phyloP scores from a whole-genome alignment of 2,888 invertebrate genomes.

The Noctua janthe region DNA sequence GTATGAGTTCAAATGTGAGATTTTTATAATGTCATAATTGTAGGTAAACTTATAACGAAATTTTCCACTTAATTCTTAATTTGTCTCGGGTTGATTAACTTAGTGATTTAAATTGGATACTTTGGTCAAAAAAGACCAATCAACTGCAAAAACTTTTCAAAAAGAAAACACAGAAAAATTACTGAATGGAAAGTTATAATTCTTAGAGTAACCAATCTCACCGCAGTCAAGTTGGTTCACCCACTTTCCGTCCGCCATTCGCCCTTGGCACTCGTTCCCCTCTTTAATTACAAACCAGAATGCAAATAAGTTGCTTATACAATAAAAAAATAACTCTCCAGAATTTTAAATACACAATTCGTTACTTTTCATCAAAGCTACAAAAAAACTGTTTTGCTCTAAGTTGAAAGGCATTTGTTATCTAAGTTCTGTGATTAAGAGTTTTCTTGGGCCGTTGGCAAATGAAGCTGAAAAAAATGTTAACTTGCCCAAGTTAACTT shows the following conservation, averaged over 20 bases:
- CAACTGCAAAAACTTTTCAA: background rate
- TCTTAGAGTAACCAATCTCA: constrained; percentile 48
- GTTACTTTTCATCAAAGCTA: constrained; percentile 75
- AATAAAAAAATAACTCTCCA: constrained; percentile 76
- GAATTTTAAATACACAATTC: constrained; percentile 77
- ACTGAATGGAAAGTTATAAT: constrained; percentile 40
- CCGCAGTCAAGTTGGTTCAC: constrained; percentile 29
- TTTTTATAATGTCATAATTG: background rate
- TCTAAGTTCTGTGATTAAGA: constrained; percentile 86
- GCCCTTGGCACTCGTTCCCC: constrained; percentile 65
- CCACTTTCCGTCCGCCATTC: constrained; percentile 61
- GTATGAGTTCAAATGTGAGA: background rate
- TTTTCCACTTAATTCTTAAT: background rate
- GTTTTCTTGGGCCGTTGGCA: constrained; percentile 76
- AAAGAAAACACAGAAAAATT: constrained; percentile 6
- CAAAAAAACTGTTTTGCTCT: constrained; percentile 73
- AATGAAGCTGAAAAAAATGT: constrained; percentile 79
- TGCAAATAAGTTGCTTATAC: constrained; percentile 81
- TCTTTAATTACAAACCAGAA: constrained; percentile 79
- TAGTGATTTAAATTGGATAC: background rate
- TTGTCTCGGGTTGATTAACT: background rate
- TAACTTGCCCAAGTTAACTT: constrained; percentile 75
- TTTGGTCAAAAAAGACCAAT: background rate
- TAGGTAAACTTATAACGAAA: background rate
- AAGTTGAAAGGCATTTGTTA: constrained; percentile 83